Conservation (phyloP, 2,113 vertebrate genomes). For the Myocastor coypus region DNA sequence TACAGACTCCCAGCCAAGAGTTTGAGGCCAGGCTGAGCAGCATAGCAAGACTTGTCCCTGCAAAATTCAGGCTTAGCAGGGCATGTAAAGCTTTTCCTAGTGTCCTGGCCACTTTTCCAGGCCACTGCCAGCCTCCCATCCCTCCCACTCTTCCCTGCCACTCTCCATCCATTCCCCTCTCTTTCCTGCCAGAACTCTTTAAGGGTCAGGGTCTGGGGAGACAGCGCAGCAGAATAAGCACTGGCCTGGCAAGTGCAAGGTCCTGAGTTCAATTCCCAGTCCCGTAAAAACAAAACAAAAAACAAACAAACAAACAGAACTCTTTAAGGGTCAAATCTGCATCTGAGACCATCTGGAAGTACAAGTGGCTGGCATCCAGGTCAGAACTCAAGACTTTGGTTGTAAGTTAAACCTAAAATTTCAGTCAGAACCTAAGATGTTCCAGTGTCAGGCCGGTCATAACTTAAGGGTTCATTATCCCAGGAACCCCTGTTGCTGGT, state of each 20-base stretch:
- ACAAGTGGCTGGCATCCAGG: neutral
- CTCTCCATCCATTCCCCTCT: neutral
- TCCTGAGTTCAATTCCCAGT: too few relatives aligned
- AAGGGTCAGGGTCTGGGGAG: neutral
- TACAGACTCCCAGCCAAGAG: too few relatives aligned
- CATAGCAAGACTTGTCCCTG: neutral
- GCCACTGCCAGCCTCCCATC: neutral
- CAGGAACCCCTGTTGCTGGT: rapidly evolving
- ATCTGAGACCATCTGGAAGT: neutral
- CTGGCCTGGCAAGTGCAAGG: too few relatives aligned
- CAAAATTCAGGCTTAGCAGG: neutral
- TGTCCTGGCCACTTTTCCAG: neutral
- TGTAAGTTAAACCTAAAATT: neutral
- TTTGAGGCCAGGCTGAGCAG: neutral
- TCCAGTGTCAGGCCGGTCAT: neutral
- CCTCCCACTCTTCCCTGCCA: too few relatives aligned
- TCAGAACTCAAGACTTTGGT: neutral
- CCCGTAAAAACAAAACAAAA: too few relatives aligned
- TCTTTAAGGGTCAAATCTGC: neutral
- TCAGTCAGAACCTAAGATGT: neutral
- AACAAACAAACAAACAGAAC: too few relatives aligned
- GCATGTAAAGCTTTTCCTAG: neutral
- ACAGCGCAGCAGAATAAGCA: too few relatives aligned
- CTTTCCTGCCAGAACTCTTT: neutral
- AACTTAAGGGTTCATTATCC: neutral